A percentile compares a stretch with the other conserved stretches of the same genome.
These are phyloP conservation scores for Micrasema minimum DNA, from an alignment of 1,140 invertebrate genomes.

Conservation along the genomic window DNA sequence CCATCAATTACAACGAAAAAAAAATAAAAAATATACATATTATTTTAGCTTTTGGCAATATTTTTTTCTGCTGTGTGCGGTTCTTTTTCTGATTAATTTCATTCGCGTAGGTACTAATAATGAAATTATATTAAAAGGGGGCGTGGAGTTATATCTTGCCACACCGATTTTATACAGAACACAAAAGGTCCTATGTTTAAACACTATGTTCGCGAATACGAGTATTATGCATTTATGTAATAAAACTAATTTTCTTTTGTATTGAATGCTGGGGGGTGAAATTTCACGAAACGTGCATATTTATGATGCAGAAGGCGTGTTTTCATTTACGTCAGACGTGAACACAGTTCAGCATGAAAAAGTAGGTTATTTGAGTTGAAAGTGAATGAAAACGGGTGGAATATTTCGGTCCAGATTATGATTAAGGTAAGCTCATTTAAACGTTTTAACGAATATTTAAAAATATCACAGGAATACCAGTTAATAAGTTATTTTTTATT, in stretches of 20 bases:
- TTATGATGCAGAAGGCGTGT: slow-evolving; percentile 39
- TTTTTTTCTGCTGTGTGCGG: too few species aligned
- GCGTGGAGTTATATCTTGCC: background rate
- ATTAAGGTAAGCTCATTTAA: slow-evolving; percentile 29
- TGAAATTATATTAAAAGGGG: too few species aligned
- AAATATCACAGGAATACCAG: too few species aligned
- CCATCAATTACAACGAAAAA: too few species aligned
- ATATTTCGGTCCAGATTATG: slow-evolving; percentile 25
- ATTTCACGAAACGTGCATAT: slow-evolving; percentile 13
- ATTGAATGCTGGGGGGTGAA: background rate
- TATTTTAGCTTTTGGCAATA: too few species aligned
- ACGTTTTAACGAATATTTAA: too few species aligned
- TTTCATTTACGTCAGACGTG: slow-evolving; percentile 38
- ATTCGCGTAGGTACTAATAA: too few species aligned
- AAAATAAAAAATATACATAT: too few species aligned
- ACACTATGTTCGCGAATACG: background rate
- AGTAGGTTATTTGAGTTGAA: slow-evolving; percentile 8
- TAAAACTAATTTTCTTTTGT: background rate
- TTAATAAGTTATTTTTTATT: too few species aligned
- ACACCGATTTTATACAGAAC: background rate
- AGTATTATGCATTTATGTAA: background rate
- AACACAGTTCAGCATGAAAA: slow-evolving; percentile 7
- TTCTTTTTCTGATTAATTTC: too few species aligned
- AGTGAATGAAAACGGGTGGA: slow-evolving; percentile 25
- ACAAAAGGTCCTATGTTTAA: background rate